A percentile compares a stretch with the other conserved stretches of the same genome.
Evolutionary conservation across 2,113 vertebrate genomes (phyloP).

Genomic region (Ramphastos sulfuratus): DNA sequence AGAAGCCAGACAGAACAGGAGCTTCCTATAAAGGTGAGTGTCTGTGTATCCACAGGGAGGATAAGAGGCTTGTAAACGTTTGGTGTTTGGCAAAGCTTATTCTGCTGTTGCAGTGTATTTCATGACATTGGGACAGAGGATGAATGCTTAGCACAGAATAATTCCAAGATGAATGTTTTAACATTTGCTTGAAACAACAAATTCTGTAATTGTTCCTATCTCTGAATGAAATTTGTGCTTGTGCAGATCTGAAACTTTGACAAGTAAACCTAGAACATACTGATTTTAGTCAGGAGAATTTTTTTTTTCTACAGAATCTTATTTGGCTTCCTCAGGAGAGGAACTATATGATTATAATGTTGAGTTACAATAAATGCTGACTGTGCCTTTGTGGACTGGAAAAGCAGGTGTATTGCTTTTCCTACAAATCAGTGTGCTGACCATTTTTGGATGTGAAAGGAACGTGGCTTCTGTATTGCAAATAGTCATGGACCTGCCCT

Average conservation of each 20-base stretch:
- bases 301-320: neutral
- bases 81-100: neutral
- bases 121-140: neutral
- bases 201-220: rapidly evolving
- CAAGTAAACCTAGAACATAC: neutral
- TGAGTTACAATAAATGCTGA: neutral
- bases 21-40: constrained; percentile 73
- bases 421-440: neutral
- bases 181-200: neutral
- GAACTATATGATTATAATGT: neutral
- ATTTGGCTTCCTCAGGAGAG: neutral
- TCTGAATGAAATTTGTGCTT: neutral
- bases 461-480: neutral
- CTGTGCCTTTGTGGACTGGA: neutral
- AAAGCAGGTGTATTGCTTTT: neutral
- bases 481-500: neutral
- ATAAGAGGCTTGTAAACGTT: constrained; percentile 38
- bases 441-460: neutral
- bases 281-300: neutral
- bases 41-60: constrained; percentile 15
- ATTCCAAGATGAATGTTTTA: neutral
- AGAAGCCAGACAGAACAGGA: constrained; percentile 64
- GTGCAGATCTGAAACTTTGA: neutral
- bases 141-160: neutral
- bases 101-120: neutral